These are phyloP conservation scores for Pogonophryne albipinna DNA, from an alignment of 2,797 vertebrate genomes.

Conservation along the genomic window DNA sequence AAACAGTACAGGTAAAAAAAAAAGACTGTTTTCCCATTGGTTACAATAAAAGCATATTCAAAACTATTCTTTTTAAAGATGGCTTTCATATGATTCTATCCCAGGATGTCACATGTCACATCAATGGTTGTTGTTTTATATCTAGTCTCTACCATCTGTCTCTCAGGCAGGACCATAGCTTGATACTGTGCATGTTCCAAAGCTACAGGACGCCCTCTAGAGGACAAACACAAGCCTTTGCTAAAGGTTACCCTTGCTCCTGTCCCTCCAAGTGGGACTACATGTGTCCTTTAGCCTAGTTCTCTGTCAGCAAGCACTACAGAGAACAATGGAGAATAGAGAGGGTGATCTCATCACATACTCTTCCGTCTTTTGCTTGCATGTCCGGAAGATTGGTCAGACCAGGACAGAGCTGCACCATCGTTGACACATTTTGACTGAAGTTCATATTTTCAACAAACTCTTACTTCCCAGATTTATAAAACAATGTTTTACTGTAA, in stretches of 20 bases:
- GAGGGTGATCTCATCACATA: conserved; percentile 51
- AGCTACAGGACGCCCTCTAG: conserved; percentile 60
- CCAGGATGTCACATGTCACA: too few species aligned
- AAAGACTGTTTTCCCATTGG: too few species aligned
- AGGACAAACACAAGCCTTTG: conserved; percentile 27
- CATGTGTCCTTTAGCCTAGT: conserved; percentile 62
- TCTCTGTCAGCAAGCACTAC: conserved; percentile 52
- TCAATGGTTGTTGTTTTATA: too few species aligned
- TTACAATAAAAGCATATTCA: too few species aligned
- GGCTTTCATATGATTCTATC: too few species aligned
- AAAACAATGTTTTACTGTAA: not conserved
- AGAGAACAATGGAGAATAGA: conserved; percentile 71
- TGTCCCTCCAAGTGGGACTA: conserved; percentile 43
- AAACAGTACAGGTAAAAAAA: too few species aligned
- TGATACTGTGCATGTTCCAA: not conserved
- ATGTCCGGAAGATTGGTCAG: conserved; percentile 43
- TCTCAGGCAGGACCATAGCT: not conserved
- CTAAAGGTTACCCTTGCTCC: conserved; percentile 30
- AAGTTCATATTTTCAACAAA: not conserved
- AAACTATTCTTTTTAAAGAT: too few species aligned
- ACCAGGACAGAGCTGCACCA: conserved; percentile 36
- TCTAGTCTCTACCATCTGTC: not conserved
- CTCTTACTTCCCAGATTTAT: not conserved
- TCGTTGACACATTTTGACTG: conserved; percentile 38
- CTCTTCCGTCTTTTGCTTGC: conserved; percentile 48